A percentile compares a stretch with the other conserved stretches of the same genome.
phyloP scores from a whole-genome alignment of 2,888 invertebrate genomes.

The Vanessa cardui region DNA sequence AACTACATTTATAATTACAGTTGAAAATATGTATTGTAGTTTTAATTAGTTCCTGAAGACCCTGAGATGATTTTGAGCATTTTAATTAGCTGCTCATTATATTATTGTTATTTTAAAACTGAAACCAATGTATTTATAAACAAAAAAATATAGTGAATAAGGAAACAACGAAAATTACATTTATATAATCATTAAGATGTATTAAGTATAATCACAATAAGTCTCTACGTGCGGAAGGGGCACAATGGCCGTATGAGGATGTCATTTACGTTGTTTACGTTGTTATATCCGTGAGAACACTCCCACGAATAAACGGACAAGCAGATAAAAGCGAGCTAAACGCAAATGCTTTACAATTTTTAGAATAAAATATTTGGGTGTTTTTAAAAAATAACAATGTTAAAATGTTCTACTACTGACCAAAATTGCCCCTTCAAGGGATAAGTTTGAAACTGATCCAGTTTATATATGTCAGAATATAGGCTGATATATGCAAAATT shows the following conservation, averaged over 20 bases:
- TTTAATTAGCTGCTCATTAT: too few species aligned
- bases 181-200: conserved; percentile 19
- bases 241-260: conserved; percentile 38
- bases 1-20: too few species aligned
- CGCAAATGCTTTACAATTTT: neutral
- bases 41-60: too few species aligned
- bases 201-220: conserved; percentile 16
- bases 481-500: too few species aligned
- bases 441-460: too few species aligned
- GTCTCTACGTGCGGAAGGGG: conserved; percentile 17
- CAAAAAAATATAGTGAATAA: neutral
- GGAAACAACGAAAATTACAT: neutral
- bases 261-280: conserved; percentile 43
- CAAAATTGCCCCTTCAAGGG: too few species aligned
- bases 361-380: neutral
- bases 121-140: neutral
- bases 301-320: conserved; percentile 58
- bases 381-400: too few species aligned
- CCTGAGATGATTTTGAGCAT: too few species aligned
- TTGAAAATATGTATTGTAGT: too few species aligned
- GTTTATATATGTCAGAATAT: too few species aligned
- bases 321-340: conserved; percentile 6
- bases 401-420: too few species aligned
- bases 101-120: neutral
- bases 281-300: conserved; percentile 65